These are phyloP conservation scores for Volucella inflata DNA, from an alignment of 2,888 invertebrate species.

Conservation along the genomic window DNA sequence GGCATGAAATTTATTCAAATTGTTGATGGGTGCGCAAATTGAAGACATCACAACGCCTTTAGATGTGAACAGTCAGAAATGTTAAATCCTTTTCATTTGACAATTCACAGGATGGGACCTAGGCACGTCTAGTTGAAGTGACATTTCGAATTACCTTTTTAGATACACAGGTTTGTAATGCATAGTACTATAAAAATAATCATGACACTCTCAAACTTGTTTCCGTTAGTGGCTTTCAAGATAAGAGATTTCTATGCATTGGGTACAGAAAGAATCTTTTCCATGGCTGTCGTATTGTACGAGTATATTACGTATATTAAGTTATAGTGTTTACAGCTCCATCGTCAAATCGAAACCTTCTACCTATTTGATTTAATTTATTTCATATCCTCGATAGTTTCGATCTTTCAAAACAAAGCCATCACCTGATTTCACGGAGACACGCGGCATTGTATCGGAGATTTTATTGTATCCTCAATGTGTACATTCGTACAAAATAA, in stretches of 20 bases:
- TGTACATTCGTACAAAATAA: not conserved
- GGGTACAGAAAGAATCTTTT: slow-evolving; percentile 12
- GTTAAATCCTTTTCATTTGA: slow-evolving; percentile 1
- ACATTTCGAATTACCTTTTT: slow-evolving; percentile 5
- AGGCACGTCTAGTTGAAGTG: slow-evolving; percentile 16
- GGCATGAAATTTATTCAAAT: slow-evolving; percentile 50
- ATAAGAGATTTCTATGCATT: slow-evolving; percentile 50
- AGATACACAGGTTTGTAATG: not conserved
- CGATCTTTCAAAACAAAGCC: slow-evolving; percentile 55
- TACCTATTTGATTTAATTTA: slow-evolving; percentile 42
- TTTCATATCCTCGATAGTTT: slow-evolving; percentile 42
- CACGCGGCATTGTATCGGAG: slow-evolving; percentile 12
- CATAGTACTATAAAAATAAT: slow-evolving; percentile 14
- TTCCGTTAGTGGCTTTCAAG: slow-evolving; percentile 49
- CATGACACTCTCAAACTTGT: slow-evolving; percentile 28
- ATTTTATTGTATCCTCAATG: slow-evolving; percentile 49
- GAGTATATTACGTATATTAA: too few relatives aligned
- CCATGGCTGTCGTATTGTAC: slow-evolving; percentile 17
- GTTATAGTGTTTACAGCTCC: slow-evolving; percentile 6
- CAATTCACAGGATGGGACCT: slow-evolving; percentile 31
- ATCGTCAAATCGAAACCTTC: slow-evolving; percentile 9
- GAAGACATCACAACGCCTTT: not conserved
- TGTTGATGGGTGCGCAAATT: slow-evolving; percentile 20
- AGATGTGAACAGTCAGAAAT: slow-evolving; percentile 3
- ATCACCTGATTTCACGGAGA: not conserved